These are phyloP conservation scores for Aleiodes alternator DNA, from an alignment of 2,888 invertebrate genomes.

Conservation along the genomic window DNA sequence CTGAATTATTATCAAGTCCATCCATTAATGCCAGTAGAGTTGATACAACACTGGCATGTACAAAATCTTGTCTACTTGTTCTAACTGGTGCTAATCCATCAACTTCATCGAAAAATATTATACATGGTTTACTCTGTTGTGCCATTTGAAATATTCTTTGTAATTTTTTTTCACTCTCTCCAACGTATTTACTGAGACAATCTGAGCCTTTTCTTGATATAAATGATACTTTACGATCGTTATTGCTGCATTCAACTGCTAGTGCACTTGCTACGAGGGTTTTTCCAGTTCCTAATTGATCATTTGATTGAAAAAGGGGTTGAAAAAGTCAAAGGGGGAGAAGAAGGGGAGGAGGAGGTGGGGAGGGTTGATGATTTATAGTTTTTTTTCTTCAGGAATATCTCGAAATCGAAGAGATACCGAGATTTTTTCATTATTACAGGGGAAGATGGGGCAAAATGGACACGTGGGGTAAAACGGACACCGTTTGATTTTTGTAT, in stretches of 20 bases:
- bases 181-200: slow-evolving; percentile 95
- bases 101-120: slow-evolving; percentile 95
- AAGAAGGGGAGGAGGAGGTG: no score
- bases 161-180: slow-evolving; percentile 93
- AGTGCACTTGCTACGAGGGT: slow-evolving; percentile 91
- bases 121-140: slow-evolving; percentile 89
- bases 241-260: slow-evolving; percentile 89
- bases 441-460: no score
- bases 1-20: slow-evolving; percentile 88
- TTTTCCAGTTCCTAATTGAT: slow-evolving; percentile 87
- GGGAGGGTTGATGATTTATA: no score
- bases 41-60: slow-evolving; percentile 92
- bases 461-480: no score
- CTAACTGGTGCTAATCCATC: slow-evolving; percentile 93
- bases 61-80: slow-evolving; percentile 92
- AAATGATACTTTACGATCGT: slow-evolving; percentile 87
- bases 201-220: slow-evolving; percentile 96
- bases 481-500: no score
- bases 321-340: no score
- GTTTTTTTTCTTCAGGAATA: no score
- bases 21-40: slow-evolving; percentile 94
- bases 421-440: no score
- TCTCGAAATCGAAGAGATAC: no score
- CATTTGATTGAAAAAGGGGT: neutral
- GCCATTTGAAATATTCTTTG: slow-evolving; percentile 91